phyloP scores from a whole-genome alignment of 2,888 invertebrate species.

The Eudemis profundana region DNA sequence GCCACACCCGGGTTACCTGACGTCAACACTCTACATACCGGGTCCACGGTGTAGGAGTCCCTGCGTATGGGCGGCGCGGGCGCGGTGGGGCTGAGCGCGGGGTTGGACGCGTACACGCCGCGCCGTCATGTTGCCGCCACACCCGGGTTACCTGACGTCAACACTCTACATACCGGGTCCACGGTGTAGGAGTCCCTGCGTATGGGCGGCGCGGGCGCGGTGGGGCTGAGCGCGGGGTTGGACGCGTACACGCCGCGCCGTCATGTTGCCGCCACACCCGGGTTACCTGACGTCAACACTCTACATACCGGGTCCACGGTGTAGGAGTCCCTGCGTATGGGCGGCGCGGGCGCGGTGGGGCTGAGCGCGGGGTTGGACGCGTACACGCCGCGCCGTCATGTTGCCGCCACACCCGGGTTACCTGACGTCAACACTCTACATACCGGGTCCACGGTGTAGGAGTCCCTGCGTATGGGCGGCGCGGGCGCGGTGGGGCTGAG shows the following conservation, averaged over 20 bases:
- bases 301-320: constrained; percentile 65
- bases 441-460: too few relatives aligned
- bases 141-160: too few relatives aligned
- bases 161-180: constrained; percentile 47
- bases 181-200: constrained; percentile 50
- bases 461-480: neutral
- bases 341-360: constrained; percentile 64
- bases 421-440: too few relatives aligned
- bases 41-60: neutral
- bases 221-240: constrained; percentile 48
- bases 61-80: constrained; percentile 34
- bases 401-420: too few relatives aligned
- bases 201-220: constrained; percentile 56
- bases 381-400: too few relatives aligned
- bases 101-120: too few relatives aligned
- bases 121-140: too few relatives aligned
- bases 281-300: too few relatives aligned
- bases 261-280: too few relatives aligned
- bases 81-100: constrained; percentile 52
- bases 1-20: too few relatives aligned
- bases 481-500: neutral
- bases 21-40: too few relatives aligned
- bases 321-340: constrained; percentile 77
- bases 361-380: constrained; percentile 48
- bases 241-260: too few relatives aligned